Evolutionary conservation across 2,888 invertebrate species (phyloP), one percentile per base, ranked within the genome.

Genomic region (Brachypterus glaber): DNA sequence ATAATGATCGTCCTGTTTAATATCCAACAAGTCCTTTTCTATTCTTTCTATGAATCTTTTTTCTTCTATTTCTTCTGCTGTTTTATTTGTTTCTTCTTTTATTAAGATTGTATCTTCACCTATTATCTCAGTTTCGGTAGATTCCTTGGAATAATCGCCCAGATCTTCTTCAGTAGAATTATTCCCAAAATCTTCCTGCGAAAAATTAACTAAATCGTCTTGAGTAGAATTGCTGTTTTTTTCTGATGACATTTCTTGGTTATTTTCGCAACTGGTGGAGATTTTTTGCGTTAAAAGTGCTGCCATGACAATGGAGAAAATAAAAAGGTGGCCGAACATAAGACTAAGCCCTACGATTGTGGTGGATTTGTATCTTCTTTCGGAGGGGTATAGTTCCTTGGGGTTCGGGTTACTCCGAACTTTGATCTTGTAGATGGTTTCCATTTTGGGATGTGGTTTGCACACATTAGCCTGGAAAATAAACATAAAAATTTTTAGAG

Each of bases 401-500:
- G 74, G 70, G 48, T 75, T 72, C 2, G 74, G 74, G 56, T 74
- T 72, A 5, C 76, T 73, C 58, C 74, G 74, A 53, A 78, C 76
- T 67, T 75, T 76, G 42, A 79, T 74, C 47, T 78, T 77, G 55
- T 76, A 79, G 12, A 78, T 74, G 62, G 76, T 76, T 67, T 79
- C 77, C 77, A 78, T 78, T 40, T 24, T 36, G 3, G n/a, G n/a
- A n/a, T n/a, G n/a, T n/a, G n/a, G n/a, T n/a, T n/a, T n/a, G n/a
- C n/a, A n/a, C n/a, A n/a, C n/a, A n/a, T n/a, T n/a, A n/a, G n/a
- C n/a, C n/a, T n/a, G n/a, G n/a, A n/a, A n/a, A n/a, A n/a, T n/a
- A n/a, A n/a, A n/a, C n/a, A n/a, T n/a, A n/a, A n/a, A n/a, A n/a
- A n/a, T n/a, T n/a, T n/a, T n/a, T n/a, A n/a, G n/a, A n/a, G n/a